A percentile compares a stretch with the other conserved stretches of the same genome.
Conservation (phyloP, 2,888 invertebrate genomes). For the Cheilosia pagana region DNA sequence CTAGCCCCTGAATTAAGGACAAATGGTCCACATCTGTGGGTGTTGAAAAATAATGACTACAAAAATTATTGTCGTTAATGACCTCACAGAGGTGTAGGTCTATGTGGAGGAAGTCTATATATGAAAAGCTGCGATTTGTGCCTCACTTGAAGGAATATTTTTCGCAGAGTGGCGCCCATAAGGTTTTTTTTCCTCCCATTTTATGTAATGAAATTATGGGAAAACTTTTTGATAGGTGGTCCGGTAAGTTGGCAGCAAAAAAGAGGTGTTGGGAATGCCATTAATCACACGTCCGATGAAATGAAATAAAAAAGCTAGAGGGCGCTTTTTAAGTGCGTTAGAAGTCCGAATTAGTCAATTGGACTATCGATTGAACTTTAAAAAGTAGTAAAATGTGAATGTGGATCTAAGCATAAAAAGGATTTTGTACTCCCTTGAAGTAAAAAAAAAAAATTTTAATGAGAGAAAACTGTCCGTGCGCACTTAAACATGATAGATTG, state of each 20-base stretch:
- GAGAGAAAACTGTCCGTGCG: background rate
- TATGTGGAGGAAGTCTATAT: conserved; percentile 15
- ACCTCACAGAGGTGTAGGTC: conserved; percentile 10
- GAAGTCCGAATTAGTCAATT: no score
- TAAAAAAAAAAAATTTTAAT: conserved; percentile 2
- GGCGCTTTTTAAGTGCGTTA: no score
- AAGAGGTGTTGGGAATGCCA: background rate
- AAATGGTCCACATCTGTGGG: conserved; percentile 67
- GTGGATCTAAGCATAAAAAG: no score
- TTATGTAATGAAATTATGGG: conserved; percentile 34
- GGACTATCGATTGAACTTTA: no score
- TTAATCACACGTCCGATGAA: background rate
- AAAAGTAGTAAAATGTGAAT: no score
- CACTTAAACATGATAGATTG: conserved; percentile 56
- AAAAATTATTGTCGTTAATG: conserved; percentile 75
- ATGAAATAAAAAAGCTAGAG: background rate
- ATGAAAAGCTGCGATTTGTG: background rate
- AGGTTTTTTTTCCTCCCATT: conserved; percentile 3
- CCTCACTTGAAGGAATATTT: background rate
- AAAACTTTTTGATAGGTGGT: conserved; percentile 51
- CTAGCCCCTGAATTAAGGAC: background rate
- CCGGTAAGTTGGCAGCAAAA: conserved; percentile 20
- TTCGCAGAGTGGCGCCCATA: conserved; percentile 12
- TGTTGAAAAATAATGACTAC: conserved; percentile 68
- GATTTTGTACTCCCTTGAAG: no score